Evolutionary conservation across 2,113 vertebrate species (phyloP), one percentile per base, ranked within the genome.

Genomic region (Capreolus pygargus): DNA sequence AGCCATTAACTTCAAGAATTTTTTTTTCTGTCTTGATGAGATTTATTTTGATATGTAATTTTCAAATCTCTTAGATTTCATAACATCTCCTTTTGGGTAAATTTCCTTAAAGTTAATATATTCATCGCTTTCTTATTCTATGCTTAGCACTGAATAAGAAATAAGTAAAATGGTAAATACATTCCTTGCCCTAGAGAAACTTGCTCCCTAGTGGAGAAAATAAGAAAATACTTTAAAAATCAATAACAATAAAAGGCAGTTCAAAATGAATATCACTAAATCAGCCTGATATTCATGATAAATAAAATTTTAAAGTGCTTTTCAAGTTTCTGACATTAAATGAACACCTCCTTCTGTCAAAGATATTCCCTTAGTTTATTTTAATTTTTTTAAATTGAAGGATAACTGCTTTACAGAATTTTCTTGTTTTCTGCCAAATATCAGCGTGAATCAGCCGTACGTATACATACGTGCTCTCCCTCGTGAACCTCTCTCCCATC

Each of bases 71-170:
- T 93, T 90, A 79, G 61, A 92, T 95, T 97, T 89, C 43, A 70
- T 97, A 88, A 57, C 21, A 95, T 55, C 36, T 88, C 43, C 27
- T 92, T 95, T 85, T 95, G 61, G 76, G 67, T 94, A 95, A 86
- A 97, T 86, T 94, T 95, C 16, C 70, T 91, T 97, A 39, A 85
- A 95, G 81, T 94, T 96, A 87, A 97, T 88, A 57, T 96, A 97
- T 92, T 94, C 89, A 96, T 81, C 2, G 1, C 36, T 55, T 96
- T 97, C 43, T 82, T 95, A 79, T 67, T 58, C 84, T 85, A 2
- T 95, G 47, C 39, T 91, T 97, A 91, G 85, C 74, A 78, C 54
- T 94, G 83, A 89, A 86, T 86, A 94, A 87, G 82, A 97, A 97
- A 85, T 83, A 96, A 92, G 76, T 90, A 47, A 94, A 88, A 28